Evolutionary conservation across 1,140 invertebrate genomes (phyloP), one percentile per base, ranked within the genome.

Genomic region (Samia ricini): DNA sequence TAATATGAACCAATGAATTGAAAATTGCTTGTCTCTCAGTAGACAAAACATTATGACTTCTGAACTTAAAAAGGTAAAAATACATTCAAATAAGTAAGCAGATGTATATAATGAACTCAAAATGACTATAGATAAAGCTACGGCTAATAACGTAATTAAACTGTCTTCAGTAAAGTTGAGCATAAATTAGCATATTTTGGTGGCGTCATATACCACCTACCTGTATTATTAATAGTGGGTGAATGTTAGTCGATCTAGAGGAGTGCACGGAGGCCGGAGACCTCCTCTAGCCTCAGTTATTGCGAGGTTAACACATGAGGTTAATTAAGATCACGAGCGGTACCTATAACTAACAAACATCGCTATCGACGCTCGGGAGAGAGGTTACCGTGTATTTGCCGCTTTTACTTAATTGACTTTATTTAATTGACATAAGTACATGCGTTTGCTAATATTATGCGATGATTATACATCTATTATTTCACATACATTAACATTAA

Each of bases 321-420:
- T 86, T 88, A 86, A 88, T 88, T 88, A 88, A 86, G 85, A 88
- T 85, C 76, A 79, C 74, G 74, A 69, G 75, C 77, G 74, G 72
- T 69, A 81, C 76, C 78, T 78, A 76, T 81, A 82, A 83, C 83
- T 84, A 79, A 79, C 76, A 75, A 75, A 78, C 75, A 71, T 65
- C 59, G 63, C 61, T 58, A 50, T 64, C 69, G 72, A 71, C 71
- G 71, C 75, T 70, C 62, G 56, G n/a, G n/a, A 60, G 49, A 63
- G 73, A 81, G 76, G 77, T 79, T 76, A 72, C 74, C 71, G 76
- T 78, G 73, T 74, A 75, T 77, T 79, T 77, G 70, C 70, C 78
- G 26, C 26, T 29, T 29, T 29, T 8, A 29, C 79, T 77, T 85
- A 85, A 87, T 85, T 85, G 84, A 84, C 80, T 82, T 79, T 74